These are phyloP conservation scores for Euplexia lucipara DNA, from an alignment of 2,888 invertebrate species.

Conservation along the genomic window DNA sequence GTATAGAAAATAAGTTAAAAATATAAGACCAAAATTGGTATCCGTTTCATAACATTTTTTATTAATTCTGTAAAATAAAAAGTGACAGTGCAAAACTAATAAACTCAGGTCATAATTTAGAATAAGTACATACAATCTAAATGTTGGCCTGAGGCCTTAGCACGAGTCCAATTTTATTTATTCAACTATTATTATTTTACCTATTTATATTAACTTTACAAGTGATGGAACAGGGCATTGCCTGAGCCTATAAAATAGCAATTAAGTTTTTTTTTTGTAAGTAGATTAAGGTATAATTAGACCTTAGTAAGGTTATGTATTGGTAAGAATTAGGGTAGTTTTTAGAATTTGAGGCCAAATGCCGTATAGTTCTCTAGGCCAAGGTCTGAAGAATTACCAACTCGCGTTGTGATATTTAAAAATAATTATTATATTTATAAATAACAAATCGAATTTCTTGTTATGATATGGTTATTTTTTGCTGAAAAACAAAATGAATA, in stretches of 20 bases:
- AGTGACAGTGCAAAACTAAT: neutral
- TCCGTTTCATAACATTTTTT: constrained; percentile 19
- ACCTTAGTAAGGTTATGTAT: constrained; percentile 32
- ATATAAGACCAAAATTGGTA: neutral
- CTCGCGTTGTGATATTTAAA: constrained; percentile 61
- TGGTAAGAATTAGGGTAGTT: constrained; percentile 25
- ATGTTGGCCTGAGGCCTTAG: neutral
- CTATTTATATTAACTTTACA: constrained; percentile 4
- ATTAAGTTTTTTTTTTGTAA: constrained; percentile 7
- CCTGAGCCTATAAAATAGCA: neutral
- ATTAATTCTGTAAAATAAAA: too few species aligned
- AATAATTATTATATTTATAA: constrained; percentile 46
- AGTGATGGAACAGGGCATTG: constrained; percentile 18
- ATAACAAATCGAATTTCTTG: constrained; percentile 32
- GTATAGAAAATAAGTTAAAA: constrained; percentile 3
- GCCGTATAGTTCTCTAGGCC: neutral
- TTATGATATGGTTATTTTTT: constrained; percentile 13
- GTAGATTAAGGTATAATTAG: constrained; percentile 15
- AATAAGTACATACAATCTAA: neutral
- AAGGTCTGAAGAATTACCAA: constrained; percentile 36
- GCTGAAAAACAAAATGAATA: constrained; percentile 20
- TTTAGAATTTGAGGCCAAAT: constrained; percentile 12
- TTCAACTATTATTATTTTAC: neutral
- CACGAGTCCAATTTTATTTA: neutral
- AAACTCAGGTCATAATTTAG: neutral